Evolutionary conservation across 2,113 vertebrate species (phyloP).

Genomic region (Nerophis ophidion): DNA sequence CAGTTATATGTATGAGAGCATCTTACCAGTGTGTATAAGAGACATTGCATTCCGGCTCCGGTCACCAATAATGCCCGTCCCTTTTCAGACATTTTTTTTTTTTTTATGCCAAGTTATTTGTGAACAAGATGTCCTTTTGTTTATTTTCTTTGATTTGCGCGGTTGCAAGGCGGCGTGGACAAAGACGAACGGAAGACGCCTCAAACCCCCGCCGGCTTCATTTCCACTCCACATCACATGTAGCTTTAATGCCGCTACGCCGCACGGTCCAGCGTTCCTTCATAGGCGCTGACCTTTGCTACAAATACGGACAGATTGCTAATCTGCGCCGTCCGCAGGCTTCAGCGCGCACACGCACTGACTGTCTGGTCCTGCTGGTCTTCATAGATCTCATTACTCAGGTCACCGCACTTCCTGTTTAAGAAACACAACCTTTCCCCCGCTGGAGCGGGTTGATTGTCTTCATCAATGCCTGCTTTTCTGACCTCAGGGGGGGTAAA

Average conservation of each 20-base stretch:
- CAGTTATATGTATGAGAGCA: no score
- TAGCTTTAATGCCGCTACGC: conserved; percentile 35
- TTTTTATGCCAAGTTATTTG: no score
- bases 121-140: no score
- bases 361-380: conserved; percentile 29
- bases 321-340: conserved; percentile 36
- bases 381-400: conserved; percentile 53
- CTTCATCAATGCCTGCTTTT: conserved; percentile 6
- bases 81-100: no score
- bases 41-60: no score
- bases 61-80: no score
- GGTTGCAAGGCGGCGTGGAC: conserved; percentile 8
- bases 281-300: conserved; percentile 52
- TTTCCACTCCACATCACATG: conserved; percentile 57
- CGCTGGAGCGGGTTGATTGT: conserved; percentile 12
- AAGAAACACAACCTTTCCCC: conserved; percentile 38
- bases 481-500: conserved; percentile 36
- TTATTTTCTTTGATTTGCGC: conserved; percentile 22
- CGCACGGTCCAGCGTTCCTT: conserved; percentile 43
- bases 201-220: conserved; percentile 34
- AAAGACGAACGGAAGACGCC: conserved; percentile 24
- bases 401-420: conserved; percentile 45
- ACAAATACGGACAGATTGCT: conserved; percentile 47
- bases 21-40: no score
- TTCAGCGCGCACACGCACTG: conserved; percentile 16